Base-by-base conservation (phyloP, 2,888 invertebrate genomes). In the Leptogaster cylindrica region DNA sequence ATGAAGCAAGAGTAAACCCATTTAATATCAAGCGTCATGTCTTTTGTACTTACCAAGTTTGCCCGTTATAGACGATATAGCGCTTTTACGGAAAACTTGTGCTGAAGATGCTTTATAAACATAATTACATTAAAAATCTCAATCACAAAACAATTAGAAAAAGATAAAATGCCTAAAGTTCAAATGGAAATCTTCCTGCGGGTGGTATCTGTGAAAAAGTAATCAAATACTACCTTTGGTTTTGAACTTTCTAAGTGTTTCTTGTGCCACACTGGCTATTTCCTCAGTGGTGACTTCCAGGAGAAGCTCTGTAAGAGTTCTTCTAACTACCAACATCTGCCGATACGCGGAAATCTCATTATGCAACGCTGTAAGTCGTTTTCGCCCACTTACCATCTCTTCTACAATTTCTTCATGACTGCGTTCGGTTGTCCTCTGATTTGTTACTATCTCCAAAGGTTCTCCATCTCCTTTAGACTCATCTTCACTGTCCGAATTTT, bases 261-360 rank as follows among this genome's bases (percentile, higher is more conserved):
- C 95, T 81, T 88, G 87, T 82, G 93, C 92, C 77, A 95, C 88
- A 77, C 84, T 84, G 77, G 87, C 84, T 78, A 97, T 92, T 85
- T 95, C 93, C 81, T 90, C 89, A 81, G 91, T 92, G 20, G 97
- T 97, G 75, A 96, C 96, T 81, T 95, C 94, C 75, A 97, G 85
- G 70, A 98, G 87, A 76, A 97, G 90, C 83, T 96, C 95, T 27
- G 97, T 97, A 82, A 97, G 85, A 73, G 91, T 89, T 70, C 90
- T 87, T 70, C 96, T 88, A 61, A 97, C 93, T 77, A 89, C 88
- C 78, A 92, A 82, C 93, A 96, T 95, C 46, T 46, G 46, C 7
- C n/a, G 23, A 46, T 2, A 33, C 8, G 8, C n/a, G 2, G 10
- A 41, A 48, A 48, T 48, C 33, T 44, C 28, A 27, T 48, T 41